Evolutionary conservation across 30 jellyfish, hydroid and myxozoan species (phyloP).

Genomic region (Hydra vulgaris): DNA sequence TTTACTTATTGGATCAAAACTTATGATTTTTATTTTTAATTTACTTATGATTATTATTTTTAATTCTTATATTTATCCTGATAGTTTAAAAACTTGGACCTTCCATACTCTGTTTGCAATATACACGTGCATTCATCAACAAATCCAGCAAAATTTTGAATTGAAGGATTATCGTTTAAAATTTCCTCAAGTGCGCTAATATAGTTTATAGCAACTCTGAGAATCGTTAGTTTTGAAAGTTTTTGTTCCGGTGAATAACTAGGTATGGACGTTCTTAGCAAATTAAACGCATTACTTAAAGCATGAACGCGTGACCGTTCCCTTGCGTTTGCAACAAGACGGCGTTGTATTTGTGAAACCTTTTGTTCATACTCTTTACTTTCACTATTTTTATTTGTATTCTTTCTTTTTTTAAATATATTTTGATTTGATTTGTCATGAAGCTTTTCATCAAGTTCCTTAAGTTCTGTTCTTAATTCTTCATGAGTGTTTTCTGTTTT

Average conservation of each 20-base stretch:
- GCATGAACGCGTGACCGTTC: slow-evolving; percentile 92
- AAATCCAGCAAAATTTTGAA: slow-evolving; percentile 38
- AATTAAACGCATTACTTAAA: slow-evolving; percentile 63
- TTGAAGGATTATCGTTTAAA: slow-evolving; percentile 29
- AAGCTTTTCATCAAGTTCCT: neutral
- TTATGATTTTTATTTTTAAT: too few relatives aligned
- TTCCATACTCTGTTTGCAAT: slow-evolving; percentile 78
- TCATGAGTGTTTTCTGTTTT: neutral
- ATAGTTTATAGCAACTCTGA: slow-evolving; percentile 71
- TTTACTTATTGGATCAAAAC: too few relatives aligned
- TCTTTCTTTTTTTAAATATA: too few relatives aligned
- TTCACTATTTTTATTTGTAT: neutral
- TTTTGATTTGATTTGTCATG: neutral
- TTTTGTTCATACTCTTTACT: neutral
- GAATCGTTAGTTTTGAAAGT: slow-evolving; percentile 67
- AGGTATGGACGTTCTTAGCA: slow-evolving; percentile 68
- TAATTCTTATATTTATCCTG: slow-evolving; percentile 5
- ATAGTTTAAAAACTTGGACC: slow-evolving; percentile 42
- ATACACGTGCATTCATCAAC: slow-evolving; percentile 71
- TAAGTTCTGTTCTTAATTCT: neutral
- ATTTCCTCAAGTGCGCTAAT: slow-evolving; percentile 57
- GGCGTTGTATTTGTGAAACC: slow-evolving; percentile 42
- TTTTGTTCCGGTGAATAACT: slow-evolving; percentile 78
- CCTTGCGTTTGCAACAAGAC: slow-evolving; percentile 85
- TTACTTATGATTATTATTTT: too few relatives aligned